These are phyloP conservation scores for Lasioglossum pauxillum DNA, from an alignment of 2,888 invertebrate genomes.

Conservation along the genomic window DNA sequence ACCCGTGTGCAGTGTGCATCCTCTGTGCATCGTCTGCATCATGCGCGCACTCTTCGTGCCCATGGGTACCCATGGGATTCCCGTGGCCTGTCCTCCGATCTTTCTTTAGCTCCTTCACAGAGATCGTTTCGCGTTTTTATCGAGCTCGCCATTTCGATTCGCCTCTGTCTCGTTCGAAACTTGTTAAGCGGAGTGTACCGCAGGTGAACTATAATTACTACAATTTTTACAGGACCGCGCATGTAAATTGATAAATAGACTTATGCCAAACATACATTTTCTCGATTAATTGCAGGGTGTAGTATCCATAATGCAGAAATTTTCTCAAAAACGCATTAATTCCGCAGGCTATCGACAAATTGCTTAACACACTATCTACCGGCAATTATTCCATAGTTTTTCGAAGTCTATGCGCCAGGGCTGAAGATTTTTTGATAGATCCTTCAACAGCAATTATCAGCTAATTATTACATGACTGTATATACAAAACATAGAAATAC, in stretches of 20 bases:
- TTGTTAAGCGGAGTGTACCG: not conserved
- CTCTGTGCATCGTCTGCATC: not conserved
- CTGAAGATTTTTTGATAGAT: too few species aligned
- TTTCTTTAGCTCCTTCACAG: not conserved
- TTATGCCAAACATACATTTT: not conserved
- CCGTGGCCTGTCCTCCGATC: not conserved
- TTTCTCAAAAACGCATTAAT: not conserved
- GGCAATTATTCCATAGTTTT: too few species aligned
- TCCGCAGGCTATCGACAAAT: not conserved
- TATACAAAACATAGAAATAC: too few species aligned
- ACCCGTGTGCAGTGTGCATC: not conserved
- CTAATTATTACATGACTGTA: too few species aligned
- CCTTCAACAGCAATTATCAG: too few species aligned
- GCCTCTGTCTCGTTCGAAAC: not conserved
- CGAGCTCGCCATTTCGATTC: not conserved
- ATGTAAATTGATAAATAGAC: too few species aligned
- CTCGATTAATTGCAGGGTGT: not conserved
- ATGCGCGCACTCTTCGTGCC: not conserved
- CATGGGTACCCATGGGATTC: not conserved
- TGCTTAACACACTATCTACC: not conserved
- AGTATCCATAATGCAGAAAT: not conserved
- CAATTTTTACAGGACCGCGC: not conserved
- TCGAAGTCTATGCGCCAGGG: too few species aligned
- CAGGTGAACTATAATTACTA: not conserved
- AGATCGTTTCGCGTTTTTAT: constrained; percentile 4